Evolutionary conservation across 2,888 invertebrate genomes (phyloP).

Genomic region (Pediacus dermestoides): DNA sequence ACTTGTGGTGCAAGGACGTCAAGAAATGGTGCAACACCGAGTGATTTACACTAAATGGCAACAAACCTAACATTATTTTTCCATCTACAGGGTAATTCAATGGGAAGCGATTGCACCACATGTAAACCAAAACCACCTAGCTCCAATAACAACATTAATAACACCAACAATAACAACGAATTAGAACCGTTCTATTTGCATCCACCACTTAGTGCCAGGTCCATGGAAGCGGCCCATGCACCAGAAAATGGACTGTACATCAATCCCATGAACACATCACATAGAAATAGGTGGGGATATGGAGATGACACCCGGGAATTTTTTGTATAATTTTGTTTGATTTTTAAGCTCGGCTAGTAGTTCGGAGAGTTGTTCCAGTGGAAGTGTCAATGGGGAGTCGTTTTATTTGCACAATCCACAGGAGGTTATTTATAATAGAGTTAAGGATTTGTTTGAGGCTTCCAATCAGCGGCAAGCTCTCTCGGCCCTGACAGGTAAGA

Average conservation of each 20-base stretch:
- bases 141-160: slow-evolving; percentile 47
- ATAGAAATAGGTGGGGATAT: slow-evolving; percentile 42
- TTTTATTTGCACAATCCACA: slow-evolving; percentile 84
- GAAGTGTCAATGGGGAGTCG: slow-evolving; percentile 59
- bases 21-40: too few relatives aligned
- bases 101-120: slow-evolving; percentile 46
- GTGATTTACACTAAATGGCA: too few relatives aligned
- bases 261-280: slow-evolving; percentile 68
- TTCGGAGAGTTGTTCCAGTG: slow-evolving; percentile 49
- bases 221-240: slow-evolving; percentile 48
- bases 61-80: too few relatives aligned
- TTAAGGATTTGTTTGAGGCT: slow-evolving; percentile 75
- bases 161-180: slow-evolving; percentile 44
- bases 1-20: too few relatives aligned
- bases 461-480: slow-evolving; percentile 42
- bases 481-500: slow-evolving; percentile 50
- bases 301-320: not conserved
- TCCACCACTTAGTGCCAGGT: slow-evolving; percentile 55
- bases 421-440: slow-evolving; percentile 77
- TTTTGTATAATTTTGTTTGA: slow-evolving; percentile 1
- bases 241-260: slow-evolving; percentile 80
- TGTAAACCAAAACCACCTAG: slow-evolving; percentile 38
- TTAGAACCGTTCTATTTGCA: slow-evolving; percentile 73
- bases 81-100: slow-evolving; percentile 38
- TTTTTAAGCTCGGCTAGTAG: slow-evolving; percentile 42